Percentiles rank a stretch among this genome's conserved stretches.
These are phyloP conservation scores for Drosophila baimaii DNA, from an alignment of 1,140 invertebrate genomes.

Conservation along the genomic window DNA sequence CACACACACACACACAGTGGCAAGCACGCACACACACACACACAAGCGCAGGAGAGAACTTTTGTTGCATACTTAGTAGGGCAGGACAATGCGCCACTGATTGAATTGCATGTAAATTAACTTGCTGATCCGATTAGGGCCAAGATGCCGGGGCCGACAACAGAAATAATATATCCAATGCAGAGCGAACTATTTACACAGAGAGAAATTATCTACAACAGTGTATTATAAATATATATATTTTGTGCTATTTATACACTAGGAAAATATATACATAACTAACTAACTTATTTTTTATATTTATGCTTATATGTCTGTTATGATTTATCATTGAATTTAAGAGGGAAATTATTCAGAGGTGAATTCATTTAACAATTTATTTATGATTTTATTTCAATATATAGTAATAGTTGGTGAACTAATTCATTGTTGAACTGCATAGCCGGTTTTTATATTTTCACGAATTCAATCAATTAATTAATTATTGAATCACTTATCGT, in stretches of 20 bases:
- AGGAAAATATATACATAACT: too few species aligned
- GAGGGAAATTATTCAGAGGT: too few species aligned
- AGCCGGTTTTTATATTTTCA: too few species aligned
- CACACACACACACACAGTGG: background rate
- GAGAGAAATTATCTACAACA: background rate
- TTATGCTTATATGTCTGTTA: too few species aligned
- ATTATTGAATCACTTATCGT: background rate
- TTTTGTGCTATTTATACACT: too few species aligned
- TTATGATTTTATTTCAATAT: background rate
- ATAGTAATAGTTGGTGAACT: too few species aligned
- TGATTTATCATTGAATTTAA: background rate
- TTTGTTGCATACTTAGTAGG: conserved; percentile 62
- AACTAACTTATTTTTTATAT: too few species aligned
- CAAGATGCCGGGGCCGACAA: conserved; percentile 47
- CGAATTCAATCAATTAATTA: too few species aligned
- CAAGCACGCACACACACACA: background rate
- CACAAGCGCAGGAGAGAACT: conserved; percentile 14
- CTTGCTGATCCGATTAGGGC: conserved; percentile 78
- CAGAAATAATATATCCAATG: conserved; percentile 64
- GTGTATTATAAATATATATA: background rate
- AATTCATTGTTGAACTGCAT: too few species aligned
- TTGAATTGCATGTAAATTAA: conserved; percentile 82
- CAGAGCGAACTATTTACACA: conserved; percentile 24
- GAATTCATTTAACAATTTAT: too few species aligned
- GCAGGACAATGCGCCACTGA: conserved; percentile 72